phyloP scores from a whole-genome alignment of 2,797 vertebrate genomes.

The Pteropus rufus region DNA sequence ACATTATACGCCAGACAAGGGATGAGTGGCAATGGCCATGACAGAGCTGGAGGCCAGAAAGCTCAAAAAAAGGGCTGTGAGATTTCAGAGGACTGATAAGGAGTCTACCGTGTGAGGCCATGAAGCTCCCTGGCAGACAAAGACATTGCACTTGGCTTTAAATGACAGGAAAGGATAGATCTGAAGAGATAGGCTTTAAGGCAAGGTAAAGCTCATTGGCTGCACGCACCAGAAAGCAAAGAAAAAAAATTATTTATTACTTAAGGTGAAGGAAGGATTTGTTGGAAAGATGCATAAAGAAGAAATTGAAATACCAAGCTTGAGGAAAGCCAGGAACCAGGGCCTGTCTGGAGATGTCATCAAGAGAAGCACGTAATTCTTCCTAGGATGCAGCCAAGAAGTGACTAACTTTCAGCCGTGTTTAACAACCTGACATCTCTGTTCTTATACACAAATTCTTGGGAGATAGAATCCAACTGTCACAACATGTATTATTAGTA shows the following conservation, averaged over 20 bases:
- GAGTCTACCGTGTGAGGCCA: background rate
- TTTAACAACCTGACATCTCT: background rate
- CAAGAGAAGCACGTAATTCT: background rate
- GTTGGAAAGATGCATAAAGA: background rate
- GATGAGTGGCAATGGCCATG: background rate
- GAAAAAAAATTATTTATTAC: background rate
- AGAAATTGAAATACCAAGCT: background rate
- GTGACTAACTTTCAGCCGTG: background rate
- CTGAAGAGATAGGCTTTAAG: background rate
- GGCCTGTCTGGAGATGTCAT: background rate
- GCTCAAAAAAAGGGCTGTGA: background rate
- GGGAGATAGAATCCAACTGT: background rate
- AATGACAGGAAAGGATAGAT: background rate
- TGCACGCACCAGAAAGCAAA: background rate
- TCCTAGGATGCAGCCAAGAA: background rate
- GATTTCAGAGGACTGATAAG: background rate
- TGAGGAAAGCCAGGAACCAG: background rate
- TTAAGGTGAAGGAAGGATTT: background rate
- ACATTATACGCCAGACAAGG: background rate
- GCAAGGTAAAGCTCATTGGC: background rate
- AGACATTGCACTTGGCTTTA: background rate
- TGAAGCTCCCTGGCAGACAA: background rate
- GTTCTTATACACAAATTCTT: background rate
- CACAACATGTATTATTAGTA: background rate
- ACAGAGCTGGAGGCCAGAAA: background rate